Evolutionary conservation across 1,140 invertebrate species (phyloP), one percentile per base, ranked within the genome.

Genomic region (Patella vulgata): DNA sequence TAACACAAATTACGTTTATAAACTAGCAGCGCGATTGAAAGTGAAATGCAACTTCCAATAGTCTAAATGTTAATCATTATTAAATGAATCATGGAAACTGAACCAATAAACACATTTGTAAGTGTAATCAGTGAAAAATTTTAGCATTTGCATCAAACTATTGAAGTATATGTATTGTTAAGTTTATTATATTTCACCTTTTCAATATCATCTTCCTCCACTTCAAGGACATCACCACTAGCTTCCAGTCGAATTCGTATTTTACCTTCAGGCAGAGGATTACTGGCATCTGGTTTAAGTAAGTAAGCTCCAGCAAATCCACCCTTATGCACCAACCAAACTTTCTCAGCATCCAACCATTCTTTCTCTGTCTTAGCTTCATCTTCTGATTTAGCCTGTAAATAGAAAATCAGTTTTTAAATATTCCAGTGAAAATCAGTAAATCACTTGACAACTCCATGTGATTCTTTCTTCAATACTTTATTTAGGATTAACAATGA

Each of bases 121-220:
- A n/a, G n/a, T n/a, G n/a, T n/a, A n/a, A n/a, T n/a, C n/a, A n/a
- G n/a, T n/a, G n/a, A n/a, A n/a, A n/a, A n/a, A n/a, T n/a, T n/a
- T n/a, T n/a, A n/a, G n/a, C n/a, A n/a, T n/a, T n/a, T n/a, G n/a
- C n/a, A n/a, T n/a, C n/a, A n/a, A n/a, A n/a, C n/a, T n/a, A n/a
- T n/a, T n/a, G n/a, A n/a, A n/a, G n/a, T n/a, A n/a, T n/a, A n/a
- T n/a, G n/a, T n/a, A n/a, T n/a, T n/a, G n/a, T n/a, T n/a, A n/a
- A n/a, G n/a, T 36, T 36, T 36, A 36, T 5, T 36, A 8, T 8
- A 36, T 55, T 30, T 62, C 67, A 83, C 82, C 77, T 94, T 96
- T 82, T 96, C 94, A 50, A 96, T 87, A 74, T 96, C 94, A 83
- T 96, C 94, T 83, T 96, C 94, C 82, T 96, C 94, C 8, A 96